phyloP scores from a whole-genome alignment of 2,113 vertebrate species.

The Lophius piscatorius region DNA sequence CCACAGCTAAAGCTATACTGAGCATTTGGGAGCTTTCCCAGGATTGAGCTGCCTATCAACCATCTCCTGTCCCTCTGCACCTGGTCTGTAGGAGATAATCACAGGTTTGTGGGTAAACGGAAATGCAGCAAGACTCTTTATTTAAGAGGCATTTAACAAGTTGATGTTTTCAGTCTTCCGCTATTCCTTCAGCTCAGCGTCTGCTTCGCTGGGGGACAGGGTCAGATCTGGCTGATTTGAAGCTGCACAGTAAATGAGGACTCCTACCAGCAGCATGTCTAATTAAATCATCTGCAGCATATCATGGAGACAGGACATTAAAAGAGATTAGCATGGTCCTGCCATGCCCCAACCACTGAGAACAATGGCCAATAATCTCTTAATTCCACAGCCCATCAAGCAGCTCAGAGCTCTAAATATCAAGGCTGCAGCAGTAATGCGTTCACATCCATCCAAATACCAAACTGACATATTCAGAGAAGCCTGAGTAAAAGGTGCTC shows the following conservation, averaged over 20 bases:
- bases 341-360: conserved; percentile 43
- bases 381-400: conserved; percentile 75
- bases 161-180: no score
- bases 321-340: conserved; percentile 63
- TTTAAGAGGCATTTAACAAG: no score
- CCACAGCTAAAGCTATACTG: not conserved
- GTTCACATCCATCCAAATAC: conserved; percentile 41
- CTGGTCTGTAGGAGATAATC: not conserved
- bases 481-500: conserved; percentile 8
- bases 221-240: conserved; percentile 16
- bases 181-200: not conserved
- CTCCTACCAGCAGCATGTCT: conserved; percentile 58
- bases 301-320: conserved; percentile 71
- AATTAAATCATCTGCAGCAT: conserved; percentile 76
- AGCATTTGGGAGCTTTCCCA: conserved; percentile 12
- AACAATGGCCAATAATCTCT: conserved; percentile 75
- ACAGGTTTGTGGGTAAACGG: conserved; percentile 21
- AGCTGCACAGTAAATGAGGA: conserved; percentile 28
- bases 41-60: conserved; percentile 1
- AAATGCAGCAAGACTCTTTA: not conserved
- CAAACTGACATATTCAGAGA: conserved; percentile 18
- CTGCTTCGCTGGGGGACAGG: conserved; percentile 6
- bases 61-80: not conserved
- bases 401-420: conserved; percentile 36
- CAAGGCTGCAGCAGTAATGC: conserved; percentile 11